These are phyloP conservation scores for Heteromormyrus szaboi DNA, from an alignment of 2,797 vertebrate species.

Conservation along the genomic window DNA sequence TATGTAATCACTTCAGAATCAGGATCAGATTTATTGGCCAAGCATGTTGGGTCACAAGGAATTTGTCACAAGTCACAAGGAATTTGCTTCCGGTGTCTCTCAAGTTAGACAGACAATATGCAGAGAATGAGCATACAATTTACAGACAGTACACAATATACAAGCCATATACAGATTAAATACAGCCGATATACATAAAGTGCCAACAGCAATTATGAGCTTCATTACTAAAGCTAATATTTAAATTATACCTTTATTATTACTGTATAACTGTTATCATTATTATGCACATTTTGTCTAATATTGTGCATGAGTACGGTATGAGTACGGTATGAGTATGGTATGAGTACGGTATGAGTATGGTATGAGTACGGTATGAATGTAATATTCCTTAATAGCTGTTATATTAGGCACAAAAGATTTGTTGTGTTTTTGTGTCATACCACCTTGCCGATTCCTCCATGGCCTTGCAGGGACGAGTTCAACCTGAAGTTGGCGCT, in stretches of 20 bases:
- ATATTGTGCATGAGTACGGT: not conserved
- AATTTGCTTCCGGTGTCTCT: not conserved
- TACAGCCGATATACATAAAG: not conserved
- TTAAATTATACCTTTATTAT: not conserved
- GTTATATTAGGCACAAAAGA: not conserved
- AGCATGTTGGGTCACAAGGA: not conserved
- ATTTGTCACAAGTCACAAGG: not conserved
- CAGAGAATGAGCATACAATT: not conserved
- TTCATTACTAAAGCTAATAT: not conserved
- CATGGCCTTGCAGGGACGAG: constrained; percentile 69
- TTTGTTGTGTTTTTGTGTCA: not conserved
- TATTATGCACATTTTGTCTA: not conserved
- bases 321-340: not conserved
- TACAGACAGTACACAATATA: not conserved
- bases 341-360: not conserved
- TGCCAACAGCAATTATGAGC: not conserved
- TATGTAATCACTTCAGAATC: not conserved
- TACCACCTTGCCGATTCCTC: not conserved
- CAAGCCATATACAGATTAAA: not conserved
- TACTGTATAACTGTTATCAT: not conserved
- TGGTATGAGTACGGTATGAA: not conserved
- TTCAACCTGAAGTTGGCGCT: constrained; percentile 85
- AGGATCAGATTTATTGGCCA: not conserved
- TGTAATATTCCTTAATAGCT: not conserved
- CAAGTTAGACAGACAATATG: not conserved